Base-by-base conservation (phyloP, 2,888 invertebrate genomes). In the Tortrix viridana region DNA sequence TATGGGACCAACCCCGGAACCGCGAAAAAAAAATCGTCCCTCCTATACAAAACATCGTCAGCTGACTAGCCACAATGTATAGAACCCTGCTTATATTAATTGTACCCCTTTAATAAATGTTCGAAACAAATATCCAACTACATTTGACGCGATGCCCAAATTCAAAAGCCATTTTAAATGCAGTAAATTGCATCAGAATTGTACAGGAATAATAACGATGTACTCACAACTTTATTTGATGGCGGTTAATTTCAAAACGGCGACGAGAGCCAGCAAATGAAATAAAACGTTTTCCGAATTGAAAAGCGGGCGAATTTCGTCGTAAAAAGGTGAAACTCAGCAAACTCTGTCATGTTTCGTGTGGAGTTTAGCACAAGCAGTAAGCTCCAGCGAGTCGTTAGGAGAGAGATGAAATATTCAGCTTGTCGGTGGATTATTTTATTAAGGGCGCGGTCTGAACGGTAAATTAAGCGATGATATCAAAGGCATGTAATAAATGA, bases 221-320 rank as follows among this genome's bases (percentile, higher is more conserved):
- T 47, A 47, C 52, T 37, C 19, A 14, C n/a, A 22, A 16, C 14
- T 53, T 19, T 43, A 48, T 48, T 60, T 41, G 46, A 52, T 23
- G 26, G 53, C 26, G n/a, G 16, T 48, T 41, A 41, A 48, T 49
- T 61, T 55, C 37, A 61, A 61, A 55, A 60, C 32, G 48, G 43
- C 14, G 47, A 37, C 55, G 47, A 41, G 41, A 37, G 37, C 14
- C 14, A n/a, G 47, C 55, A 49, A 61, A 54, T 20, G 48, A 22
- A 60, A 55, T 55, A 18, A 60, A 55, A 55, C 47, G 54, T 43
- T 18, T 41, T 16, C 19, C 9, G 47, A 16, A 54, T 43, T 60
- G 49, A 53, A 60, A 54, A 54, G 53, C 60, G 22, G 26, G 16
- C 19, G 50, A 50, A 32, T 32, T 23, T 49, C 22, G 43, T 55